phyloP scores from a whole-genome alignment of 2,113 vertebrate species.

The Colaptes auratus region DNA sequence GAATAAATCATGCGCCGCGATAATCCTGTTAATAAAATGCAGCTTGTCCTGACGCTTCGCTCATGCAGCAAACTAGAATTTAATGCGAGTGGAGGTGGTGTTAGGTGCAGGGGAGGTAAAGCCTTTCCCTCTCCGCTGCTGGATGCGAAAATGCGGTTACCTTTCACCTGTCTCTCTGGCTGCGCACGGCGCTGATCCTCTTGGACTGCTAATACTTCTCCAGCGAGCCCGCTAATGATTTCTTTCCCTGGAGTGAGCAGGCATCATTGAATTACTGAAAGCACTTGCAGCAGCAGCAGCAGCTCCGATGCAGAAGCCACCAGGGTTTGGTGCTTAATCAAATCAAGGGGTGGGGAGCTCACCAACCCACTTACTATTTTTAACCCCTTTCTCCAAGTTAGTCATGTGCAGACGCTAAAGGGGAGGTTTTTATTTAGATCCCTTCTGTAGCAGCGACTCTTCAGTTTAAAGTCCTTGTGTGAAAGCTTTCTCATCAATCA shows the following conservation, averaged over 20 bases:
- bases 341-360: slow-evolving; percentile 66
- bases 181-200: slow-evolving; percentile 47
- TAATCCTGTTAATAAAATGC: slow-evolving; percentile 89
- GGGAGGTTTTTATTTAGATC: slow-evolving; percentile 41
- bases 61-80: slow-evolving; percentile 83
- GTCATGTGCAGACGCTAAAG: slow-evolving; percentile 23
- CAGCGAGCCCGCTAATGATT: slow-evolving; percentile 77
- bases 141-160: slow-evolving; percentile 53
- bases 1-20: slow-evolving; percentile 85
- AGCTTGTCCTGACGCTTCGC: slow-evolving; percentile 86
- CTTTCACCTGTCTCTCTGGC: slow-evolving; percentile 67
- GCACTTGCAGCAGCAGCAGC: slow-evolving; percentile 61
- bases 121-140: slow-evolving; percentile 13
- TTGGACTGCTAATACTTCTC: slow-evolving; percentile 76
- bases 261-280: slow-evolving; percentile 80
- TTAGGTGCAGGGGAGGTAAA: slow-evolving; percentile 43
- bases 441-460: not conserved
- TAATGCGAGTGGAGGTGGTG: slow-evolving; percentile 70
- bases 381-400: slow-evolving; percentile 54
- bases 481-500: not conserved
- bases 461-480: not conserved
- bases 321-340: slow-evolving; percentile 72
- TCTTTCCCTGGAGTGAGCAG: slow-evolving; percentile 79
- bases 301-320: slow-evolving; percentile 71
- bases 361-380: slow-evolving; percentile 65